A percentile compares a stretch with the other conserved stretches of the same genome.
These are phyloP conservation scores for Autographa pulchrina DNA, from an alignment of 2,888 invertebrate genomes.

Conservation along the genomic window DNA sequence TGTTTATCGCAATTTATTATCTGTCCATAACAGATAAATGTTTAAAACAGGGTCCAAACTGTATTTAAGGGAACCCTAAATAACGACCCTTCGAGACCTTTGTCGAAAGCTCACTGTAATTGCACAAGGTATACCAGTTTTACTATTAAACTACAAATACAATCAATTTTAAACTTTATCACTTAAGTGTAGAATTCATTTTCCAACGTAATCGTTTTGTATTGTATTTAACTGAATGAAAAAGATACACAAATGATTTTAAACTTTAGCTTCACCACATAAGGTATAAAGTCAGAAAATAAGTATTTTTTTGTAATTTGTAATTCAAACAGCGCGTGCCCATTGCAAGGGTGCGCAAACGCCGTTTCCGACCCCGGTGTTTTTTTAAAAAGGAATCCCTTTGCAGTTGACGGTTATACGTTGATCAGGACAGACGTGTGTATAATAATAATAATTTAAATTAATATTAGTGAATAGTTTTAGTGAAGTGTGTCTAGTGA, in stretches of 20 bases:
- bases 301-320: conserved; percentile 24
- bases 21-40: background rate
- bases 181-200: rapidly evolving
- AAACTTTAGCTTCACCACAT: rapidly evolving
- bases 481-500: conserved; percentile 34
- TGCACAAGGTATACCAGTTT: conserved; percentile 65
- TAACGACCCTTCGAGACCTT: conserved; percentile 43
- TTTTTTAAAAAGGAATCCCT: conserved; percentile 75
- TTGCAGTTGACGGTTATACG: conserved; percentile 81
- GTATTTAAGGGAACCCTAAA: conserved; percentile 37
- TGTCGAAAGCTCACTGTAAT: conserved; percentile 72
- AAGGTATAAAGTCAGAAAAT: conserved; percentile 12
- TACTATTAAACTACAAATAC: conserved; percentile 24
- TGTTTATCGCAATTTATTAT: too few species aligned
- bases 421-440: conserved; percentile 67
- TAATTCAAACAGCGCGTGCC: conserved; percentile 78
- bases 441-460: conserved; percentile 35
- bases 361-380: conserved; percentile 79
- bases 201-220: background rate
- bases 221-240: conserved; percentile 25
- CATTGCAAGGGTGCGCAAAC: conserved; percentile 83
- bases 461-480: conserved; percentile 28
- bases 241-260: background rate
- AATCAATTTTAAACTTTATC: conserved; percentile 41
- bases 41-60: background rate